Percentiles rank a stretch among this genome's conserved stretches.
Evolutionary conservation across 2,888 invertebrate genomes (phyloP).

Genomic region (Tachina fera): DNA sequence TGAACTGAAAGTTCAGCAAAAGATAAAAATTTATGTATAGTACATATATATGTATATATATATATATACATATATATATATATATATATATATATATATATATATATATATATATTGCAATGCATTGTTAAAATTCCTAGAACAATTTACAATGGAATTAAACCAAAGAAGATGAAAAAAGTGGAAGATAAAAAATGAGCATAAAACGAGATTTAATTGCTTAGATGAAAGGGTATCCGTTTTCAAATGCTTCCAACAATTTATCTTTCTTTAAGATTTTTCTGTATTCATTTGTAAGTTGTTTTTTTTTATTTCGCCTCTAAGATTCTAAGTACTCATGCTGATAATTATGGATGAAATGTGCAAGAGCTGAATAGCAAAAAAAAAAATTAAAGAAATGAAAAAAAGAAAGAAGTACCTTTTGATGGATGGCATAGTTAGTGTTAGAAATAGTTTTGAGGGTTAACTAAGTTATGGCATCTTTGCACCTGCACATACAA

Average conservation of each 20-base stretch:
- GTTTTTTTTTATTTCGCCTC: slow-evolving; percentile 2
- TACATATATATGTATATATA: no score
- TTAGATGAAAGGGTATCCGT: slow-evolving; percentile 72
- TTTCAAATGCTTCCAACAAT: slow-evolving; percentile 67
- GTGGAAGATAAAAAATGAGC: slow-evolving; percentile 7
- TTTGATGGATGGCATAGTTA: slow-evolving; percentile 71
- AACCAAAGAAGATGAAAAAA: background rate
- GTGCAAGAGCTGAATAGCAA: slow-evolving; percentile 20
- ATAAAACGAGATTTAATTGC: slow-evolving; percentile 69
- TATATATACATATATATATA: background rate
- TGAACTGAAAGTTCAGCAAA: slow-evolving; percentile 49
- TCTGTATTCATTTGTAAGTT: slow-evolving; percentile 10
- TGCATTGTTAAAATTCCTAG: slow-evolving; percentile 59
- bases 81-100: background rate
- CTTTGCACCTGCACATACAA: slow-evolving; percentile 77
- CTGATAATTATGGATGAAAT: slow-evolving; percentile 66
- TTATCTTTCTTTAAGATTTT: slow-evolving; percentile 52
- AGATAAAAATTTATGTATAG: no score
- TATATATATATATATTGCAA: slow-evolving; percentile 1
- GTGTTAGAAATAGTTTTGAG: slow-evolving; percentile 71
- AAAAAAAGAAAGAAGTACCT: slow-evolving; percentile 49
- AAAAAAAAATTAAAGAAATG: background rate
- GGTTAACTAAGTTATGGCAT: slow-evolving; percentile 77
- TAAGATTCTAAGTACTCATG: slow-evolving; percentile 69
- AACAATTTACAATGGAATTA: slow-evolving; percentile 54